Base-by-base conservation (phyloP, 2,797 vertebrate genomes). In the Pyrocephalus nanus region DNA sequence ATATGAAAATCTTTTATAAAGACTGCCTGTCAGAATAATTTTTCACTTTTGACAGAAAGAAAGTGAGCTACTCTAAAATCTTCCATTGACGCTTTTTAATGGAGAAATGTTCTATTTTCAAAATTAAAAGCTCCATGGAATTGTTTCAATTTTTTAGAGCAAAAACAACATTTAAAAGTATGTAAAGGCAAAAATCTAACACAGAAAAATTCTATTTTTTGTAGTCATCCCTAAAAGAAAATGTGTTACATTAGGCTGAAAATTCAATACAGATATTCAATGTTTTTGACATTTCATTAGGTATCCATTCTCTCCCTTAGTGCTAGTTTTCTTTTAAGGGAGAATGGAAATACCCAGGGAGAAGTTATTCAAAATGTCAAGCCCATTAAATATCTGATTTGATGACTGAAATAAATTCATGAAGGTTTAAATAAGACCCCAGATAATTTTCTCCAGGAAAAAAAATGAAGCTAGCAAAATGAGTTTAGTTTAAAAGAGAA, bases 341-440 rank as follows among this genome's bases (percentile, higher is more conserved):
- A 88, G 55, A 90, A 58, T 47, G 34, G 55, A 93, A 93, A 74
- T 86, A 88, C 55, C 42, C 36, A 70, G 45, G 43, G 66, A 92
- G 61, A 43, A 74, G 32, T 93, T 92, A 85, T 62, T 95, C 70
- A 95, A 84, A 95, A 92, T 92, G 64, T 88, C 95, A 95, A 67
- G n/a, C 34, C 25, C 48, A 78, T 92, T 94, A 95, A 90, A 74
- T 86, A 81, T 58, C 82, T 57, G 20, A 51, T 87, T 80, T 86
- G 81, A 89, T 85, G 86, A 81, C 47, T 45, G 34, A 90, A 93
- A 92, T 78, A 78, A 81, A 94, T 86, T 88, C 1, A 12, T 66
- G 40, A 85, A 86, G 30, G n/a, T 70, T 90, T 94, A 91, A 92
- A 78, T 90, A 71, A 81, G 77, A 86, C 4, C 25, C 51, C 43